Conservation (phyloP, 2,113 vertebrate species). For the Ammodytes marinus region DNA sequence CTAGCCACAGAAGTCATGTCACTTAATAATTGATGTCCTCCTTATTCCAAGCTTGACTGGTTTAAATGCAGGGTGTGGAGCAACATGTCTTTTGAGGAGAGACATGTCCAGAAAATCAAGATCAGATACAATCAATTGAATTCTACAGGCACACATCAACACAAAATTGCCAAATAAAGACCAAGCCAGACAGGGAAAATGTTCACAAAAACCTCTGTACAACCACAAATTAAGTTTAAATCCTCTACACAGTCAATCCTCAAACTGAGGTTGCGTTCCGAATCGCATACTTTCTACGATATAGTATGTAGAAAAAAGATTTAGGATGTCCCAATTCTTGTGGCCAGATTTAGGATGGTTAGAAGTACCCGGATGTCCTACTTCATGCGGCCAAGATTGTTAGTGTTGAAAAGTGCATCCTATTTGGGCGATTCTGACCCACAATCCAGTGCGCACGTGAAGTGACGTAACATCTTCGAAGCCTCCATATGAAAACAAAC, state of each 20-base stretch:
- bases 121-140: background rate
- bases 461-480: too few relatives aligned
- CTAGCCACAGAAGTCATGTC: conserved; percentile 6
- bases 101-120: background rate
- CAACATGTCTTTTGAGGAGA: background rate
- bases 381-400: too few relatives aligned
- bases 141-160: background rate
- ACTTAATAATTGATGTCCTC: background rate
- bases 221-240: background rate
- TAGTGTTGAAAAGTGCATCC: too few relatives aligned
- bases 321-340: too few relatives aligned
- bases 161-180: background rate
- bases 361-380: too few relatives aligned
- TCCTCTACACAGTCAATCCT: background rate
- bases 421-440: too few relatives aligned
- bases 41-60: background rate
- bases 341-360: too few relatives aligned
- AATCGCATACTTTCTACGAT: too few relatives aligned
- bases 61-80: conserved; percentile 3
- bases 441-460: too few relatives aligned
- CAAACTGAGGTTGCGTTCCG: too few relatives aligned
- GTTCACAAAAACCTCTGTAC: background rate
- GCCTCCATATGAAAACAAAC: too few relatives aligned
- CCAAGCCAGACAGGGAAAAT: background rate
- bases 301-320: too few relatives aligned